Percentiles rank a stretch among this genome's conserved stretches.
Evolutionary conservation across 2,888 invertebrate species (phyloP).

Genomic region (Eumerus sabulonum): DNA sequence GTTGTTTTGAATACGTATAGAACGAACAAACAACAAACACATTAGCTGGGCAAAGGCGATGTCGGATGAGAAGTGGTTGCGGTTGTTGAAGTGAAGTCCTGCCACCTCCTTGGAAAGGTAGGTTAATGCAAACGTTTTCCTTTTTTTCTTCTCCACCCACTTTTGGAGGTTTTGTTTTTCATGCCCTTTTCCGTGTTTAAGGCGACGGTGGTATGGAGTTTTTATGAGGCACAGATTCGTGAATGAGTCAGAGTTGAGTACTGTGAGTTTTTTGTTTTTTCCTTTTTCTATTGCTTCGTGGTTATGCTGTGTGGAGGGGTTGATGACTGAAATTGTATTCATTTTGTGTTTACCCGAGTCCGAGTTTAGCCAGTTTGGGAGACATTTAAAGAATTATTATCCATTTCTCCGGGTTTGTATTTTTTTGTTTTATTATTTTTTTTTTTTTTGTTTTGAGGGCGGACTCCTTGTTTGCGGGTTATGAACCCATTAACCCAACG

Average conservation of each 20-base stretch:
- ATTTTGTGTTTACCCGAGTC: slow-evolving; percentile 34
- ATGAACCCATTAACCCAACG: slow-evolving; percentile 52
- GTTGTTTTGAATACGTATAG: slow-evolving; percentile 40
- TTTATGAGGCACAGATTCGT: too few relatives aligned
- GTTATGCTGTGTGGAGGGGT: slow-evolving; percentile 15
- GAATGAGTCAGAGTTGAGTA: slow-evolving; percentile 1
- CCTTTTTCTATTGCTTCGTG: background rate
- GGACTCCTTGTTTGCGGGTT: slow-evolving; percentile 38
- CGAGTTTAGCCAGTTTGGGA: slow-evolving; percentile 12
- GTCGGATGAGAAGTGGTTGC: background rate
- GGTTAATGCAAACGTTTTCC: slow-evolving; percentile 52
- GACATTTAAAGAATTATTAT: slow-evolving; percentile 55
- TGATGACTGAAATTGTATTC: slow-evolving; percentile 50
- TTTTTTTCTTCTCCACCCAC: background rate
- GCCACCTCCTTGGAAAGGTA: slow-evolving; percentile 40
- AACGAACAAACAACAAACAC: slow-evolving; percentile 56
- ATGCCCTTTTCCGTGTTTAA: too few relatives aligned
- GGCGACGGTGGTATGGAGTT: too few relatives aligned
- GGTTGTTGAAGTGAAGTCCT: slow-evolving; percentile 1
- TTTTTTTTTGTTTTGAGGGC: background rate
- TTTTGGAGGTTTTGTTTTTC: slow-evolving; percentile 6
- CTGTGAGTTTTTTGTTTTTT: slow-evolving; percentile 12
- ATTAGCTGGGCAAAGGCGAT: slow-evolving; percentile 29
- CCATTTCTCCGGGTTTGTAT: slow-evolving; percentile 18
- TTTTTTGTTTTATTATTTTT: too few relatives aligned